Base-by-base conservation (phyloP, 2,888 invertebrate genomes). In the Lymantria monacha region DNA sequence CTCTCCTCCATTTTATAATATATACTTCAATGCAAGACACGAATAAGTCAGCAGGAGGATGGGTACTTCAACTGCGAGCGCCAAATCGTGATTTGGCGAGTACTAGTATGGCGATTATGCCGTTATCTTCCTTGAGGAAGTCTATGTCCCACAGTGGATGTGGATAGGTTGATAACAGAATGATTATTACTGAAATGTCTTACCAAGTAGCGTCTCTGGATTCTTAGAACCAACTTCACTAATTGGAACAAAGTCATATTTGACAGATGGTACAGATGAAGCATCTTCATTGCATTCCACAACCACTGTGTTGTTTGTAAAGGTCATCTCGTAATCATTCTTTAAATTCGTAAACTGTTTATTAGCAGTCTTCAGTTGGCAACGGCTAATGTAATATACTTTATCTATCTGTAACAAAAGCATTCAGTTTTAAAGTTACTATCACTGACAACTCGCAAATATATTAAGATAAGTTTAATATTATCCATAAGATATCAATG, bases 251-350 rank as follows among this genome's bases (percentile, higher is more conserved):
- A 98, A 96, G 64, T 96, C 94, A 74, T 94, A 97, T 62, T 95
- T 93, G 33, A 97, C 87, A 42, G 93, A 92, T 0, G 98, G 98
- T 68, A 98, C 94, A 1, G 93, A 92, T 0, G 85, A 76, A 0
- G 84, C 76, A 41, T 93, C 94, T 30, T 93, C 94, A 55, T 85
- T 87, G 62, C 93, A 94, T 54, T 87, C 87, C 3, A 93, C 91
- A 0, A 94, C 91, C 0, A 92, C 92, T 0, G 97, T 95, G 42
- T 98, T 97, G 8, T 87, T 83, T 10, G 92, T 94, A 72, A 99
- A 94, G 0, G 97, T 95, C 95, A 99, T 96, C 83, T 99, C 99
- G 74, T 99, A 99, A 78, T 99, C 99, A 78, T 99, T 98, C 63
- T 96, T 96, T 7, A 98, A 82, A 37, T 91, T 93, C 33, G 93